Percentiles rank a stretch among this genome's conserved stretches.
These are phyloP conservation scores for Pantala flavescens DNA, from an alignment of 1,140 invertebrate species.

Conservation along the genomic window DNA sequence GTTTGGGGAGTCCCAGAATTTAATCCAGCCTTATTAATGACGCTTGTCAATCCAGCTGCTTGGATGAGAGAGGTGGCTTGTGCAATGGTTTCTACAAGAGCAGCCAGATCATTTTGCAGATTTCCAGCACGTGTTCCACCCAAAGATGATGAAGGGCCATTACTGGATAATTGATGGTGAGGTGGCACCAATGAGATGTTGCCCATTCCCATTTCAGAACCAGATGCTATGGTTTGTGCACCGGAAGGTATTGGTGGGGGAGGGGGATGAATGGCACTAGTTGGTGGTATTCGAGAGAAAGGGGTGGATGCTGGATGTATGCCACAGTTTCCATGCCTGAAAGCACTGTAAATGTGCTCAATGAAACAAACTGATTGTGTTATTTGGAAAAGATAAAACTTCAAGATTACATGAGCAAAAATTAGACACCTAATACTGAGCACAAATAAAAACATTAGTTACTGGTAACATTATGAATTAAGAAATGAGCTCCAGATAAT, in stretches of 20 bases:
- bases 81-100: conserved; percentile 55
- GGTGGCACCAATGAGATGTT: background rate
- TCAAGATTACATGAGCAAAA: too few species aligned
- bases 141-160: background rate
- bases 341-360: background rate
- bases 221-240: background rate
- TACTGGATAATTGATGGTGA: background rate
- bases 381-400: too few species aligned
- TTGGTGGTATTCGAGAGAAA: background rate
- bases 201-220: background rate
- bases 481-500: too few species aligned
- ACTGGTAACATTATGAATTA: too few species aligned
- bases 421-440: too few species aligned
- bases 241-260: background rate
- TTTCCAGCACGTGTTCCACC: background rate
- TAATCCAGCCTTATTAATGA: background rate
- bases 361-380: too few species aligned
- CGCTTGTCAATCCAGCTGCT: conserved; percentile 46
- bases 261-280: background rate
- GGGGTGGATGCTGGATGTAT: background rate
- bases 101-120: conserved; percentile 40
- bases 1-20: background rate
- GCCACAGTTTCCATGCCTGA: background rate
- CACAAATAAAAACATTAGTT: too few species aligned
- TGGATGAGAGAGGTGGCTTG: conserved; percentile 58